phyloP scores from a whole-genome alignment of 2,113 vertebrate species.

The Chloroceryle aenea region DNA sequence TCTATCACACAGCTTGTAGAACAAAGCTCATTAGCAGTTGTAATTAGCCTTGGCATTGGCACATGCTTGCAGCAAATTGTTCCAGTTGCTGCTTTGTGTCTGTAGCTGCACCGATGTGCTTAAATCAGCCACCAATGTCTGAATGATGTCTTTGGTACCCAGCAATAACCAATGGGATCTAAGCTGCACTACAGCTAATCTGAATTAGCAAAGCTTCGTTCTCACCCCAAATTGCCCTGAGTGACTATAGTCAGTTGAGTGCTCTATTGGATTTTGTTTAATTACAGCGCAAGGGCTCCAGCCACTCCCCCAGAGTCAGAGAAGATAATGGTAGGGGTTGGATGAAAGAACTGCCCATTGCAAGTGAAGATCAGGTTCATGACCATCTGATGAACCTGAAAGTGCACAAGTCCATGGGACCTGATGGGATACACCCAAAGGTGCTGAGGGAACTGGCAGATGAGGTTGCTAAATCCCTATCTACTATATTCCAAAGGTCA shows the following conservation, averaged over 20 bases:
- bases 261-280: not conserved
- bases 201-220: not conserved
- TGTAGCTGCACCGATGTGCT: accelerated
- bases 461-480: no score
- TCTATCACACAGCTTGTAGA: not conserved
- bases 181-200: not conserved
- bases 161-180: not conserved
- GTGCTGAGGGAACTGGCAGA: no score
- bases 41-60: not conserved
- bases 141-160: not conserved
- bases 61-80: not conserved
- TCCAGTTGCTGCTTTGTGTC: not conserved
- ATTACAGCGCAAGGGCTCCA: not conserved
- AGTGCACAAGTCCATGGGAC: no score
- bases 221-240: not conserved
- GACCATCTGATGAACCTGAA: no score
- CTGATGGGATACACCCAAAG: no score
- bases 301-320: no score
- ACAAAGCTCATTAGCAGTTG: not conserved
- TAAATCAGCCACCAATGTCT: not conserved
- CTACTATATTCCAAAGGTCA: no score
- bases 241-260: not conserved
- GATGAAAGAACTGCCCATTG: no score
- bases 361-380: no score
- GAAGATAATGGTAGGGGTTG: no score